A percentile compares a stretch with the other conserved stretches of the same genome.
Evolutionary conservation across 2,797 vertebrate genomes (phyloP).

Genomic region (Muraenolepis orangiensis): DNA sequence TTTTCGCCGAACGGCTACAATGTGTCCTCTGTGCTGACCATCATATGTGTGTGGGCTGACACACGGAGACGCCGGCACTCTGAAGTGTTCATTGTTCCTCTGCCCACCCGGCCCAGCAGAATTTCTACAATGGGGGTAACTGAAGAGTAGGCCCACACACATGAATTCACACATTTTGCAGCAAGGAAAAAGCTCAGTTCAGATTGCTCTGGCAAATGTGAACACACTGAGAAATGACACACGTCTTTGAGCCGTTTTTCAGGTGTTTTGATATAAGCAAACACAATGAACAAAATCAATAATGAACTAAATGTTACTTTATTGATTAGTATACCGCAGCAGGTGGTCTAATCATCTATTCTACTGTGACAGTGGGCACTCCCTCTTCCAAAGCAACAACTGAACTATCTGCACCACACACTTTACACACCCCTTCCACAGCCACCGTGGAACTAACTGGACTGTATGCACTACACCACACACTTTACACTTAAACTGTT

Average conservation of each 20-base stretch:
- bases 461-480: no score
- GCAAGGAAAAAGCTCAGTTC: not conserved
- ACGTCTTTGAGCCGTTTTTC: not conserved
- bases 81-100: slow-evolving; percentile 46
- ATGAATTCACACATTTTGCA: not conserved
- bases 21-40: slow-evolving; percentile 51
- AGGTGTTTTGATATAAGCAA: not conserved
- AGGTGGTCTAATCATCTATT: no score
- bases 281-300: not conserved
- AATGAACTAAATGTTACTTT: not conserved
- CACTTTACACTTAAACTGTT: no score
- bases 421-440: no score
- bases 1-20: slow-evolving; percentile 41
- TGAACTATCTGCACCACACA: no score
- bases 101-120: slow-evolving; percentile 38
- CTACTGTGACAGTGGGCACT: no score
- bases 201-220: not conserved
- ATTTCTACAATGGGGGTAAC: slow-evolving; percentile 15
- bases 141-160: slow-evolving; percentile 2
- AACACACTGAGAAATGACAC: not conserved
- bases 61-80: slow-evolving; percentile 61
- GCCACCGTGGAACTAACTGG: no score
- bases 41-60: slow-evolving; percentile 62
- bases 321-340: not conserved
- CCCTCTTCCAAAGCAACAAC: no score